Conservation (phyloP, 2,888 invertebrate genomes). For the Pteria penguin region DNA sequence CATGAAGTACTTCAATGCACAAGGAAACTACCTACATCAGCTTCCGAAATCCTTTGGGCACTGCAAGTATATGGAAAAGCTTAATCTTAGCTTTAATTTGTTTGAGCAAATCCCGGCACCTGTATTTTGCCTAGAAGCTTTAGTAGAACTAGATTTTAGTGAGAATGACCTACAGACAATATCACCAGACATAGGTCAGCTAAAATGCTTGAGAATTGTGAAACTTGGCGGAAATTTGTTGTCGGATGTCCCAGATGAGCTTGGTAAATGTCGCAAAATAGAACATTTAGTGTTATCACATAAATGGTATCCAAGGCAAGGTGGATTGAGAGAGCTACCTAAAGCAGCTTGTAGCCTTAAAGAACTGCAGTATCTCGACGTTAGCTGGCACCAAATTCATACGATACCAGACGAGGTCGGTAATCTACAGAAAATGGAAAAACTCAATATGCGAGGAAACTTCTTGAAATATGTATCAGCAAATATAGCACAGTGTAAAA, state of each 20-base stretch:
- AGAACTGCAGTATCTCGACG: constrained; percentile 64
- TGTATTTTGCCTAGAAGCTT: constrained; percentile 59
- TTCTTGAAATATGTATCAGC: constrained; percentile 65
- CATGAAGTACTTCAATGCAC: constrained; percentile 67
- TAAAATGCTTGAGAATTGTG: constrained; percentile 60
- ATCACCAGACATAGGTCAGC: constrained; percentile 59
- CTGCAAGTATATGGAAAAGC: constrained; percentile 58
- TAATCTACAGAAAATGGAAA: constrained; percentile 63
- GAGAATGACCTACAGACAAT: constrained; percentile 67
- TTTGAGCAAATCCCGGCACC: constrained; percentile 64
- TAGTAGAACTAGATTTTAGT: constrained; percentile 64
- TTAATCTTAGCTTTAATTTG: constrained; percentile 71
- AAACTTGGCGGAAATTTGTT: constrained; percentile 69
- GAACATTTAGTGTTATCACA: constrained; percentile 71
- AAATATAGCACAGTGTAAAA: constrained; percentile 65
- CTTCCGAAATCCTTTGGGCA: constrained; percentile 69
- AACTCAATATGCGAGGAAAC: constrained; percentile 70
- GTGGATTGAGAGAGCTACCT: constrained; percentile 65
- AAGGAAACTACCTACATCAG: constrained; percentile 67
- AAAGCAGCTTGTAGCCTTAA: constrained; percentile 63
- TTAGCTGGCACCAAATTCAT: constrained; percentile 73
- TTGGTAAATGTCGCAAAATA: constrained; percentile 62
- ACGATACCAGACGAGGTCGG: constrained; percentile 71
- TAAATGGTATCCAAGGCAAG: constrained; percentile 70
- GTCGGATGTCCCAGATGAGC: constrained; percentile 61